These are phyloP conservation scores for Caradrina kadenii DNA, from an alignment of 2,888 invertebrate genomes.

Conservation along the genomic window DNA sequence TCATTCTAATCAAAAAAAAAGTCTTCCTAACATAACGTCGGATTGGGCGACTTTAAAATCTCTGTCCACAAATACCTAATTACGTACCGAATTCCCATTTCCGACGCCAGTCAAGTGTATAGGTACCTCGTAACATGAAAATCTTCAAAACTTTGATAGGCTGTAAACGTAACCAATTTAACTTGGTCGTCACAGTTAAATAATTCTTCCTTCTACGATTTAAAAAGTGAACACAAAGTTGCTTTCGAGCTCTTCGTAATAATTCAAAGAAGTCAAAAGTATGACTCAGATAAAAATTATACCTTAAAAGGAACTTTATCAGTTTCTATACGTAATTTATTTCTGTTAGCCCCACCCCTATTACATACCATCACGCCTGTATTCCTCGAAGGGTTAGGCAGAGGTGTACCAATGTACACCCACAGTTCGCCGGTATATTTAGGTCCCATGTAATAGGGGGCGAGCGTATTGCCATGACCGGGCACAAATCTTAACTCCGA, in stretches of 20 bases:
- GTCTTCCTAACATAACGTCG: too few species aligned
- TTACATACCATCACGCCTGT: too few species aligned
- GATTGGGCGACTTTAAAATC: not conserved
- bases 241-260: slow-evolving; percentile 40
- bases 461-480: too few species aligned
- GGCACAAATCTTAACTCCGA: too few species aligned
- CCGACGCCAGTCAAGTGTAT: not conserved
- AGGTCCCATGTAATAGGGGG: too few species aligned
- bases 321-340: slow-evolving; percentile 17
- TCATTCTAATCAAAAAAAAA: too few species aligned
- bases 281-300: slow-evolving; percentile 43
- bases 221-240: slow-evolving; percentile 45
- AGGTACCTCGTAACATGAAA: not conserved
- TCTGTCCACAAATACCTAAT: not conserved
- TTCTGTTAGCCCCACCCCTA: not conserved
- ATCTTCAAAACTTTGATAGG: slow-evolving; percentile 42
- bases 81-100: slow-evolving; percentile 1
- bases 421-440: too few species aligned
- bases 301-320: slow-evolving; percentile 27
- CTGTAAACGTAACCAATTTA: slow-evolving; percentile 50
- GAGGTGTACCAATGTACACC: too few species aligned
- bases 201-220: slow-evolving; percentile 45
- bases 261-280: slow-evolving; percentile 44
- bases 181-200: slow-evolving; percentile 48
- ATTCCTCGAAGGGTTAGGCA: too few species aligned